Base-by-base conservation (phyloP, 1,140 invertebrate genomes). In the Patella vulgata region DNA sequence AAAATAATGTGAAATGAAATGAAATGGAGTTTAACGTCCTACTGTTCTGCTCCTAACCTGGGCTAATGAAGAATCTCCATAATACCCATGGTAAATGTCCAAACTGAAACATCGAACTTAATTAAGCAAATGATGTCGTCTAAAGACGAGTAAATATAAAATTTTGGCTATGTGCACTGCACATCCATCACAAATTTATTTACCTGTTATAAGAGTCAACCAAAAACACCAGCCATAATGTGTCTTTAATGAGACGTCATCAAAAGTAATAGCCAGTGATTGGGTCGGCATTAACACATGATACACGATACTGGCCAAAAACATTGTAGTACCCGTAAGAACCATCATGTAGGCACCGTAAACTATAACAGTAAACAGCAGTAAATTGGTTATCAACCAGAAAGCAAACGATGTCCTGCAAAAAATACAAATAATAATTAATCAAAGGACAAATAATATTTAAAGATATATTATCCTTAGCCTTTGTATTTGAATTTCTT, bases 141-240 rank as follows among this genome's bases (percentile, higher is more conserved):
- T n/a, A n/a, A n/a, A n/a, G n/a, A n/a, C n/a, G n/a, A n/a, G n/a
- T n/a, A n/a, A n/a, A n/a, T n/a, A n/a, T n/a, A n/a, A n/a, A n/a
- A n/a, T n/a, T n/a, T n/a, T n/a, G n/a, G n/a, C n/a, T n/a, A n/a
- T n/a, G n/a, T n/a, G n/a, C n/a, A n/a, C n/a, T n/a, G n/a, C n/a
- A n/a, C n/a, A n/a, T n/a, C n/a, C n/a, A n/a, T n/a, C n/a, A n/a
- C n/a, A n/a, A n/a, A n/a, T n/a, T n/a, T n/a, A n/a, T n/a, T 63
- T 53, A 80, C 78, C 78, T 31, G 76, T 42, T 0, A 59, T 59
- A 8, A 77, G 39, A 9, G 63, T 55, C 5, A 75, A 46, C 75
- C 75, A 80, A 61, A 76, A 80, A 44, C 71, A 75, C 61, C 74
- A 76, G 9, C 73, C 77, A 52, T 79, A 80, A 23, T 50, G 39